Percentiles rank a stretch among this genome's conserved stretches.
Evolutionary conservation across 2,113 vertebrate genomes (phyloP).

Genomic region (Ibidorhyncha struthersii): DNA sequence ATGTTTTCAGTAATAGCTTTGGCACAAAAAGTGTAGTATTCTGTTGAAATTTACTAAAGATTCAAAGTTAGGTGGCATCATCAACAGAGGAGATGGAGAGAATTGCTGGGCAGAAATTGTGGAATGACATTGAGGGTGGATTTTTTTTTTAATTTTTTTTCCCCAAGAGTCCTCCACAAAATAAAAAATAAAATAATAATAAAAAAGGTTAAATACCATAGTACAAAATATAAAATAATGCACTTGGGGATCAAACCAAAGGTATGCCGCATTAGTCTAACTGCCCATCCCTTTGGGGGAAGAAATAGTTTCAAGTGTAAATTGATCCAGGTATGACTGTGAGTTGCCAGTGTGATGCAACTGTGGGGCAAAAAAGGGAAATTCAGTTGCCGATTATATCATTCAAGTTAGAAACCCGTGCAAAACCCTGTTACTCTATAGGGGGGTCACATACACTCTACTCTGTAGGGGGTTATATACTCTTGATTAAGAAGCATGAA

Average conservation of each 20-base stretch:
- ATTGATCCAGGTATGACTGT: no score
- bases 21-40: not conserved
- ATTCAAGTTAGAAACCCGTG: rapidly evolving
- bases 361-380: not conserved
- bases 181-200: no score
- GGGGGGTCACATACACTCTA: not conserved
- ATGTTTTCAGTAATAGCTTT: conserved; percentile 42
- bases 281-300: not conserved
- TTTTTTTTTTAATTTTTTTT: not conserved
- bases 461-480: not conserved
- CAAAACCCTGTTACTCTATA: not conserved
- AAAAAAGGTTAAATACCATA: not conserved
- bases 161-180: not conserved
- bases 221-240: not conserved
- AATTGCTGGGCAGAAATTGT: not conserved
- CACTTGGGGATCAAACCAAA: not conserved
- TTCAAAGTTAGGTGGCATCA: not conserved
- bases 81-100: not conserved
- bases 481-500: not conserved
- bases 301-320: not conserved
- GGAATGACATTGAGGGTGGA: not conserved
- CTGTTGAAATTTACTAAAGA: not conserved
- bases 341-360: not conserved
- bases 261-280: not conserved
- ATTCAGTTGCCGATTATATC: not conserved